Evolutionary conservation across 2,797 vertebrate genomes (phyloP).

Genomic region (Staurois parvus): DNA sequence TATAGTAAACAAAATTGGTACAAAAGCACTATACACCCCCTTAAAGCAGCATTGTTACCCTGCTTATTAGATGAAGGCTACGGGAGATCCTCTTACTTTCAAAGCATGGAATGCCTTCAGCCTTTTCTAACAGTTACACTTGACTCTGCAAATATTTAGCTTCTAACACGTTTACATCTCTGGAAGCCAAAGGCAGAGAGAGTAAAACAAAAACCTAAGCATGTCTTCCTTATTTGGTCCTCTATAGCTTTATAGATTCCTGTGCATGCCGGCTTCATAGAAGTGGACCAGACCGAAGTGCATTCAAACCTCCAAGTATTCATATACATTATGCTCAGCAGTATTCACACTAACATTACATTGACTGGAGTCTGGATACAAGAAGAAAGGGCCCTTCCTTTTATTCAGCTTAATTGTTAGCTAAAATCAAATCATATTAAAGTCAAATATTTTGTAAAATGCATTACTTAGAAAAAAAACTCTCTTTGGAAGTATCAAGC

Average conservation of each 20-base stretch:
- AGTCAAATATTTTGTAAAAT: no score
- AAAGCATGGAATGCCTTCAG: not conserved
- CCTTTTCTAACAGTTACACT: constrained; percentile 14
- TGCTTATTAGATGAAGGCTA: not conserved
- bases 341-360: not conserved
- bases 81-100: not conserved
- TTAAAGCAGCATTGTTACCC: not conserved
- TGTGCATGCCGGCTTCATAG: constrained; percentile 15
- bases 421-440: no score
- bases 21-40: no score
- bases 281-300: not conserved
- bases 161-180: constrained; percentile 52
- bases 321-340: constrained; percentile 3
- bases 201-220: constrained; percentile 39
- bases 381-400: no score
- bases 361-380: no score
- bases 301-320: constrained; percentile 26
- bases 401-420: no score
- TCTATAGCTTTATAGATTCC: constrained; percentile 52
- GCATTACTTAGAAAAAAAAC: no score
- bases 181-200: constrained; percentile 24
- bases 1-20: no score
- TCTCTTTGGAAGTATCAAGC: no score
- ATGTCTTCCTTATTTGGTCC: constrained; percentile 56
- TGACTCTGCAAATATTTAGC: constrained; percentile 51